Evolutionary conservation across 2,888 invertebrate species (phyloP), one percentile per base, ranked within the genome.

Genomic region (Orthosia gracilis): DNA sequence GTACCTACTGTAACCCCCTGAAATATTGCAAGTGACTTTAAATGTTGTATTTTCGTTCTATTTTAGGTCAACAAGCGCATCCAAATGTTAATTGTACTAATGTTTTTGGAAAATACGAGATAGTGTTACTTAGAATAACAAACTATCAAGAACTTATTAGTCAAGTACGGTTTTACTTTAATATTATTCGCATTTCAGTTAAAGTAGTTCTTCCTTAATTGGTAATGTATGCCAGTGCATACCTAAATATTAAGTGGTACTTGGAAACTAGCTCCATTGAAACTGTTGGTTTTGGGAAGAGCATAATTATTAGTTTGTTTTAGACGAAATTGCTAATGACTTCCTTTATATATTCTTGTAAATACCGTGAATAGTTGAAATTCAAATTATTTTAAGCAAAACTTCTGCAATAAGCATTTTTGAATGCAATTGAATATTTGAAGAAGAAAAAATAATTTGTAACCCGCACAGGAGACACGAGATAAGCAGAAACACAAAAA

Each of bases 221-320:
- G 31, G 7, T 69, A 40, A 69, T 78, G 70, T 31, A 31, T 31
- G 31, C 31, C 31, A 17, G 17, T 21, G 69, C 69, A 68, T 47
- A 58, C 0, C 13, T 23, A 17, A 54, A 23, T 55, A 58, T 58
- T 57, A 64, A 9, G 18, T 21, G 40, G 23, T 40, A 17, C 15
- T 40, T 52, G 23, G 17, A 52, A 52, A 50, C 18, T 21, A 23
- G 17, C 15, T 76, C 1, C 26, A 67, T 26, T 50, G 4, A 9
- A 55, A 49, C 26, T 21, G 12, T 11, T 47, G 4, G 0, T 13
- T 76, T 31, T 9, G 57, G n/a, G 13, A 45, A 45, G 13, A 31
- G 40, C 23, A 57, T 76, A 26, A 21, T 55, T 55, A 45, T 23
- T 4, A 3, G 18, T 21, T 58, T n/a, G 11, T 76, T 66, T 76